phyloP scores from a whole-genome alignment of 1,140 invertebrate genomes.

The Ceratosolen fusciceps region DNA sequence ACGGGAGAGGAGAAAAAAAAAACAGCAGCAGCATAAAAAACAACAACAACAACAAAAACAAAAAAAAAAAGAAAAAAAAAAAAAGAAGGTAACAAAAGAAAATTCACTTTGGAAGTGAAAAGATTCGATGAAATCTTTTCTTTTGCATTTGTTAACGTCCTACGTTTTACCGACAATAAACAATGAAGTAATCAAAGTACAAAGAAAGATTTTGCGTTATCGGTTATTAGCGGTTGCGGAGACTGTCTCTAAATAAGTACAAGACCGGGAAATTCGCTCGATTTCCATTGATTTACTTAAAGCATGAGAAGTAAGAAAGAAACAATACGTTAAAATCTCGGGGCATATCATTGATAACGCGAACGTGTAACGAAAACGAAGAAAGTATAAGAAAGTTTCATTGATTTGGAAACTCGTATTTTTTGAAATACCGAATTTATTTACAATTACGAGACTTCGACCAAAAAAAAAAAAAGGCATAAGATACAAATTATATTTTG shows the following conservation, averaged over 20 bases:
- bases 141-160: conserved; percentile 45
- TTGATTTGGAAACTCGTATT: conserved; percentile 32
- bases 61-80: not conserved
- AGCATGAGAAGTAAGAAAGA: conserved; percentile 24
- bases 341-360: conserved; percentile 25
- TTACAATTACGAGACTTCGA: conserved; percentile 37
- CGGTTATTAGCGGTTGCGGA: conserved; percentile 23
- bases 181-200: conserved; percentile 46
- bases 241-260: conserved; percentile 31
- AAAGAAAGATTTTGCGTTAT: conserved; percentile 46
- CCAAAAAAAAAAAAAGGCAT: conserved; percentile 31
- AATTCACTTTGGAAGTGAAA: conserved; percentile 28
- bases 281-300: conserved; percentile 29
- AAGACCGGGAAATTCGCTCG: conserved; percentile 30
- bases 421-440: conserved; percentile 39
- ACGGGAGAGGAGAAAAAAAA: too few species aligned
- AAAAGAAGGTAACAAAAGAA: not conserved
- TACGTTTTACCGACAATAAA: conserved; percentile 48
- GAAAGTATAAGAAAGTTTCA: conserved; percentile 41
- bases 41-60: too few species aligned
- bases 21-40: too few species aligned
- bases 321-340: conserved; percentile 25
- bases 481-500: conserved; percentile 40
- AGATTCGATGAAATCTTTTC: conserved; percentile 27
- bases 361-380: not conserved